Base-by-base conservation (phyloP, 2,113 vertebrate species). In the Macquaria australasica region DNA sequence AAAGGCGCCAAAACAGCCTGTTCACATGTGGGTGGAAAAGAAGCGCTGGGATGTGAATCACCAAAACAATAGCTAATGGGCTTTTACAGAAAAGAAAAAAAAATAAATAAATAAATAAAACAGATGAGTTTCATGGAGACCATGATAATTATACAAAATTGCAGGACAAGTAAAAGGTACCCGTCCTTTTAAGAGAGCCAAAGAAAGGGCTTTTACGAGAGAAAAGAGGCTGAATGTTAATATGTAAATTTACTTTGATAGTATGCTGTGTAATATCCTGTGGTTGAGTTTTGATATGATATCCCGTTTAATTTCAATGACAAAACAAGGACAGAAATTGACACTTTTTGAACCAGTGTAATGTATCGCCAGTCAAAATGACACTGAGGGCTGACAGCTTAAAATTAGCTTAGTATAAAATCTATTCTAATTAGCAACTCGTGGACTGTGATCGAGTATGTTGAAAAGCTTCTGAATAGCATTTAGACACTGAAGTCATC, bases 11-110 rank as follows among this genome's bases (percentile, higher is more conserved):
- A 63, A 73, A 59, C 62, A 23, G 55, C 37, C 73, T n/a, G 5
- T 64, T 51, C 28, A 69, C 68, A 59, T 82, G 70, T 79, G 51
- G 58, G 56, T 58, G 69, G 74, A 45, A 84, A 58, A 45, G n/a
- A 28, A 77, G 72, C 64, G 51, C 21, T 21, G 8, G 58, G 70
- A 67, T 66, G 71, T 67, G 58, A 87, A 28, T 71, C 50, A 75
- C 31, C 45, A 59, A 50, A 77, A 69, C 69, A 67, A 60, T 20
- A 51, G 69, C 74, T 79, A 53, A 75, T 72, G 51, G 58, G 34
- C 50, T 72, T 58, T 50, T 74, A 43, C 8, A 8, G 15, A n/a
- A 34, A 4, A n/a, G n/a, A n/a, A 31, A 69, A 60, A 31, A 62
- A 60, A 43, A 7, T 1, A n/a, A 51, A 77, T 11, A 62, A 73